Percentiles rank a stretch among this genome's conserved stretches.
These are phyloP conservation scores for Ochropleura leucogaster DNA, from an alignment of 2,888 invertebrate genomes.

Conservation along the genomic window DNA sequence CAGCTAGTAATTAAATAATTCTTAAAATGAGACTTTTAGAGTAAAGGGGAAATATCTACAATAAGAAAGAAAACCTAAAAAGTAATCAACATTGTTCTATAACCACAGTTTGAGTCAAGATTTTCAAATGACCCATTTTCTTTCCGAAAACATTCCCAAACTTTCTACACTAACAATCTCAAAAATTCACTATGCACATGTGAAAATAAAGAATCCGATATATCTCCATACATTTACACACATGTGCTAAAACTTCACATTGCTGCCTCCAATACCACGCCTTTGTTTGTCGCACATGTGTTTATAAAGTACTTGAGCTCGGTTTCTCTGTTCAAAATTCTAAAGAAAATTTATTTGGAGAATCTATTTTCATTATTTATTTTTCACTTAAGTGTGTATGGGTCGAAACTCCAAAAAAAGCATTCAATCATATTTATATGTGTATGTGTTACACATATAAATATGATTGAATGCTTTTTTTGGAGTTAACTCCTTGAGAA, in stretches of 20 bases:
- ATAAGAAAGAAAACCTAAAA: too few relatives aligned
- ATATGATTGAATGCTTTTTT: neutral
- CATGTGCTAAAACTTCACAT: slow-evolving; percentile 48
- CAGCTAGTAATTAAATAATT: too few relatives aligned
- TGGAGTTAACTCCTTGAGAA: neutral
- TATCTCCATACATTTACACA: slow-evolving; percentile 40
- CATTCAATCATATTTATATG: too few relatives aligned
- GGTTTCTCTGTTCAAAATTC: slow-evolving; percentile 27
- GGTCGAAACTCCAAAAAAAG: too few relatives aligned
- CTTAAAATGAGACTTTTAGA: too few relatives aligned
- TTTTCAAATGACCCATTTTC: neutral
- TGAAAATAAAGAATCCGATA: slow-evolving; percentile 43
- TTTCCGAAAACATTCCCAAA: neutral
- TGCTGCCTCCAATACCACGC: slow-evolving; percentile 10
- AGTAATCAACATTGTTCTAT: neutral
- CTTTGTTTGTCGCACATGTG: slow-evolving; percentile 38
- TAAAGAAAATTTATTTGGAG: slow-evolving; percentile 25
- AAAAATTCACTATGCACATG: slow-evolving; percentile 24
- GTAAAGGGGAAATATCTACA: too few relatives aligned
- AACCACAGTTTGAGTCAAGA: too few relatives aligned
- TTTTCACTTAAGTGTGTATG: slow-evolving; percentile 1
- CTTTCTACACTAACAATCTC: slow-evolving; percentile 29
- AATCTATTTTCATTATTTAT: slow-evolving; percentile 34
- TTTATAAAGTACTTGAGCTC: slow-evolving; percentile 16
- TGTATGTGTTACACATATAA: neutral